phyloP scores from a whole-genome alignment of 2,797 vertebrate genomes.

The Telmatherina bonti region DNA sequence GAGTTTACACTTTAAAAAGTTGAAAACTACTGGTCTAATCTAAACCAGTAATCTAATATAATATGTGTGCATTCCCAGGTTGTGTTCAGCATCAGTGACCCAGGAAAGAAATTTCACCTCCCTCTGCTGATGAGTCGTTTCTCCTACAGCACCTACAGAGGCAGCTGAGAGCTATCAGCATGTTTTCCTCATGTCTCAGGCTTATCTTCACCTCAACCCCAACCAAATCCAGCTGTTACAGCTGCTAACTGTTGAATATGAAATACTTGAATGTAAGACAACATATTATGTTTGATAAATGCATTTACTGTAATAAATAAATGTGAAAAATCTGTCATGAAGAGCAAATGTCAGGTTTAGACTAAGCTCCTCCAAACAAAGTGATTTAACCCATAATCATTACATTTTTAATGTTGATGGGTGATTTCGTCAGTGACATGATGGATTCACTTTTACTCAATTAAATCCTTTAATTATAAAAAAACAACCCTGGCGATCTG shows the following conservation, averaged over 20 bases:
- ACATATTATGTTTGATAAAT: neutral
- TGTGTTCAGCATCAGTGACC: constrained; percentile 85
- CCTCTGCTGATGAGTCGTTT: constrained; percentile 91
- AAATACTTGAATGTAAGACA: too few relatives aligned
- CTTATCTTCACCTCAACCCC: too few relatives aligned
- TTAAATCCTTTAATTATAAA: too few relatives aligned
- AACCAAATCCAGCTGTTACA: neutral
- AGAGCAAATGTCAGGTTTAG: neutral
- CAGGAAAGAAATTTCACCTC: constrained; percentile 84
- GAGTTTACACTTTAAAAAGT: too few relatives aligned
- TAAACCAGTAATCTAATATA: neutral
- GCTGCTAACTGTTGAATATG: too few relatives aligned
- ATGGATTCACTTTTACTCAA: too few relatives aligned
- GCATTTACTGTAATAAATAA: neutral
- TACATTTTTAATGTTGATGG: neutral
- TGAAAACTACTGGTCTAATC: neutral
- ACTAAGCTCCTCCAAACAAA: neutral
- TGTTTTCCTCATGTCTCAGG: too few relatives aligned
- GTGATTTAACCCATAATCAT: neutral
- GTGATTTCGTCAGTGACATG: too few relatives aligned
- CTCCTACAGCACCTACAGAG: constrained; percentile 92
- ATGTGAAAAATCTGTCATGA: neutral
- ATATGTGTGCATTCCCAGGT: constrained; percentile 74
- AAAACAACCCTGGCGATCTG: too few relatives aligned
- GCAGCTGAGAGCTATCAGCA: constrained; percentile 76